These are phyloP conservation scores for Hypercompe scribonia DNA, from an alignment of 2,888 invertebrate genomes.

Conservation along the genomic window DNA sequence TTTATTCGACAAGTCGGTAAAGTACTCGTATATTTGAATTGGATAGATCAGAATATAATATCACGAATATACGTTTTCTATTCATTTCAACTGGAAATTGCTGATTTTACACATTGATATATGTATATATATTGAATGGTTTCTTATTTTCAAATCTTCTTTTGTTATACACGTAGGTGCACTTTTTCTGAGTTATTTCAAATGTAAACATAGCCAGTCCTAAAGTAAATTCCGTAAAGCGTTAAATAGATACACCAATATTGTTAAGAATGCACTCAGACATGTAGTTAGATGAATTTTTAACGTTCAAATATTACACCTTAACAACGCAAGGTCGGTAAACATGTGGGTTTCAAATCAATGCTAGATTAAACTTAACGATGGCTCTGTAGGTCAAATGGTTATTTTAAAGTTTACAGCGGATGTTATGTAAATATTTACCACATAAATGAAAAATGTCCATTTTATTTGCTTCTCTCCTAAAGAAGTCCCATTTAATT, in stretches of 20 bases:
- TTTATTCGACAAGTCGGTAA: slow-evolving; percentile 25
- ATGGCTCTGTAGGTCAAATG: slow-evolving; percentile 64
- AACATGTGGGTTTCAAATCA: slow-evolving; percentile 50
- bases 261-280: slow-evolving; percentile 3
- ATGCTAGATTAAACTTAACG: slow-evolving; percentile 58
- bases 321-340: slow-evolving; percentile 64
- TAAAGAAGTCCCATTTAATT: background rate
- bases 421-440: slow-evolving; percentile 53
- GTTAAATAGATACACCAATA: slow-evolving; percentile 32
- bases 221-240: slow-evolving; percentile 8
- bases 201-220: slow-evolving; percentile 2
- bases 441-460: slow-evolving; percentile 11
- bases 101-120: too few relatives aligned
- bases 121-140: background rate
- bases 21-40: slow-evolving; percentile 13
- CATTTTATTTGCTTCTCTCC: background rate
- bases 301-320: slow-evolving; percentile 36
- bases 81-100: too few relatives aligned
- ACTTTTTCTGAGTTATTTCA: slow-evolving; percentile 2
- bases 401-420: slow-evolving; percentile 50
- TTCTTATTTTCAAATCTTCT: background rate
- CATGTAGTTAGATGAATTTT: slow-evolving; percentile 16
- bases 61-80: background rate
- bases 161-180: too few relatives aligned
- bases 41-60: slow-evolving; percentile 1